Conservation (phyloP, 2,113 vertebrate species). For the Anhinga rufa region DNA sequence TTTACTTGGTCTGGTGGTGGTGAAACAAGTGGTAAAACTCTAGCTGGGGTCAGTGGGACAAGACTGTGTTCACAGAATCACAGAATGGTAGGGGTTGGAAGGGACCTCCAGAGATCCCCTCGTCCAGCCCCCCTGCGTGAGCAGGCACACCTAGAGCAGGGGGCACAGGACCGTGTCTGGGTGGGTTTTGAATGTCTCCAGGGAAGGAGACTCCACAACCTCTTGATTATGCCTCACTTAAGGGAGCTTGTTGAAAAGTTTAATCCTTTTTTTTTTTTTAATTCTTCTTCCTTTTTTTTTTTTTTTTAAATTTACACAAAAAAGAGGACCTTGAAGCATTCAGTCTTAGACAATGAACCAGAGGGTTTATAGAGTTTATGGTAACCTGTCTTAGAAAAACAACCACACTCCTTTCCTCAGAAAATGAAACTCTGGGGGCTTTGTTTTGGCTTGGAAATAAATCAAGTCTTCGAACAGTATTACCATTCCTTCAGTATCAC, state of each 20-base stretch:
- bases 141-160: too few relatives aligned
- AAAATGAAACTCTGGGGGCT: not conserved
- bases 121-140: too few relatives aligned
- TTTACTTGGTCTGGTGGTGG: not conserved
- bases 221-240: not conserved
- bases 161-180: too few relatives aligned
- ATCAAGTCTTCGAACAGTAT: not conserved
- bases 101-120: too few relatives aligned
- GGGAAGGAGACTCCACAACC: too few relatives aligned
- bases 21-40: not conserved
- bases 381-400: not conserved
- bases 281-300: too few relatives aligned
- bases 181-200: too few relatives aligned
- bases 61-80: not conserved
- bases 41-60: not conserved
- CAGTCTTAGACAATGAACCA: not conserved
- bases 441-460: not conserved
- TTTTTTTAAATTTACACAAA: too few relatives aligned
- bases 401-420: not conserved
- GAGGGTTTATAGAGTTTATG: not conserved
- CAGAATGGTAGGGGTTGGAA: too few relatives aligned
- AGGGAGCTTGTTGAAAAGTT: not conserved
- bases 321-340: too few relatives aligned
- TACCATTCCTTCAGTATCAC: not conserved
- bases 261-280: accelerated